Percentiles rank a stretch among this genome's conserved stretches.
Conservation (phyloP, 1,140 invertebrate genomes). For the Atta cephalotes region DNA sequence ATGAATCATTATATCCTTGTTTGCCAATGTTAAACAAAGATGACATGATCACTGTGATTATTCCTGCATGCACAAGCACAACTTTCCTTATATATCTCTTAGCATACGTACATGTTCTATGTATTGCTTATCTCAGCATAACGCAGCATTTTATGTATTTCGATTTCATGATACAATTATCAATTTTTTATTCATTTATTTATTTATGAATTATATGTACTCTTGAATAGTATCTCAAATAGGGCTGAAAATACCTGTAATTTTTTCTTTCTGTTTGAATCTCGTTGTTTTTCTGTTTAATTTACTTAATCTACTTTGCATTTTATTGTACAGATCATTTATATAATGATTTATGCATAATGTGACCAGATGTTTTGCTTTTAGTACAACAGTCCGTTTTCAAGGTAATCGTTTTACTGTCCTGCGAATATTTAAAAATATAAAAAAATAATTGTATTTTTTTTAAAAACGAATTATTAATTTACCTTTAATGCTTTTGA, state of each 20-base stretch:
- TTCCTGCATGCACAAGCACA: too few species aligned
- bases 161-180: background rate
- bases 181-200: conserved; percentile 3
- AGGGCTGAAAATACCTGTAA: too few species aligned
- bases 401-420: too few species aligned
- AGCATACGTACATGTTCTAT: background rate
- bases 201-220: background rate
- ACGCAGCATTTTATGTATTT: background rate
- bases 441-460: too few species aligned
- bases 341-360: background rate
- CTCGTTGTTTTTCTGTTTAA: background rate
- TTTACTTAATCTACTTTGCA: background rate
- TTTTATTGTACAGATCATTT: background rate
- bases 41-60: too few species aligned
- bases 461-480: too few species aligned
- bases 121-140: background rate
- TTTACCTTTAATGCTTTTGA: too few species aligned
- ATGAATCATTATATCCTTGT: too few species aligned
- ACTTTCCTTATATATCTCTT: background rate
- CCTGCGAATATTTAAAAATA: too few species aligned
- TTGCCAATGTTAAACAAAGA: too few species aligned
- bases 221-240: background rate
- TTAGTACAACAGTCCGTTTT: too few species aligned
- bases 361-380: background rate
- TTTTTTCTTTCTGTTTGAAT: background rate